Evolutionary conservation across 2,888 invertebrate genomes (phyloP).

Genomic region (Baccha elongata): DNA sequence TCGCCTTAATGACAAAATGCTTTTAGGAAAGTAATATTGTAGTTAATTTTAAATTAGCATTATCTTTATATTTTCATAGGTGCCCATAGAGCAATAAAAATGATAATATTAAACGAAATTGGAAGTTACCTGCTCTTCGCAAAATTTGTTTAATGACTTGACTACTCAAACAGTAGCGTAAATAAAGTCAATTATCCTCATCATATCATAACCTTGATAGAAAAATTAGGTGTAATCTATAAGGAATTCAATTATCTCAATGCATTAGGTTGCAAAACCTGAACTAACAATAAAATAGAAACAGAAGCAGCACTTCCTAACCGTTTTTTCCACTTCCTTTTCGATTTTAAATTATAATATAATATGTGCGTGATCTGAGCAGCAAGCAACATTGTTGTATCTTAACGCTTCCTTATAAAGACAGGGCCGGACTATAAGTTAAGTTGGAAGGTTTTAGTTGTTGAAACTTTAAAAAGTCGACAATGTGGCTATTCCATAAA

Average conservation of each 20-base stretch:
- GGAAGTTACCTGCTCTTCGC: constrained; percentile 28
- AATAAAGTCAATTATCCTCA: constrained; percentile 13
- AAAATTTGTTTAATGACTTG: background rate
- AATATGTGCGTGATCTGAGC: too few species aligned
- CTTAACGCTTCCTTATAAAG: too few species aligned
- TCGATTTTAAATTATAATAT: too few species aligned
- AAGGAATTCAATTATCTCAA: constrained; percentile 15
- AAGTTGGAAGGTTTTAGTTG: too few species aligned
- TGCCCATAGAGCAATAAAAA: constrained; percentile 38
- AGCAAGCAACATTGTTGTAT: too few species aligned
- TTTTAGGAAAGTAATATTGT: constrained; percentile 9
- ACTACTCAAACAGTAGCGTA: constrained; percentile 16
- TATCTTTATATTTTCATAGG: constrained; percentile 15
- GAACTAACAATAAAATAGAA: constrained; percentile 6
- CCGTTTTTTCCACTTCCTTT: too few species aligned
- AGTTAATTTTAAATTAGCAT: background rate
- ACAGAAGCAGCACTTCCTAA: too few species aligned
- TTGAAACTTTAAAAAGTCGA: too few species aligned
- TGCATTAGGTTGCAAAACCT: background rate
- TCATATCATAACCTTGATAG: background rate
- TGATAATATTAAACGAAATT: constrained; percentile 58
- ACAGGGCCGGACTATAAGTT: too few species aligned
- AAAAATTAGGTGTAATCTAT: background rate
- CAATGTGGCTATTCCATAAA: too few species aligned
- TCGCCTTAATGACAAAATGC: constrained; percentile 16